Percentiles rank a stretch among this genome's conserved stretches.
These are phyloP conservation scores for Brachynemurus nebulosus DNA, from an alignment of 2,888 invertebrate genomes.

Conservation along the genomic window DNA sequence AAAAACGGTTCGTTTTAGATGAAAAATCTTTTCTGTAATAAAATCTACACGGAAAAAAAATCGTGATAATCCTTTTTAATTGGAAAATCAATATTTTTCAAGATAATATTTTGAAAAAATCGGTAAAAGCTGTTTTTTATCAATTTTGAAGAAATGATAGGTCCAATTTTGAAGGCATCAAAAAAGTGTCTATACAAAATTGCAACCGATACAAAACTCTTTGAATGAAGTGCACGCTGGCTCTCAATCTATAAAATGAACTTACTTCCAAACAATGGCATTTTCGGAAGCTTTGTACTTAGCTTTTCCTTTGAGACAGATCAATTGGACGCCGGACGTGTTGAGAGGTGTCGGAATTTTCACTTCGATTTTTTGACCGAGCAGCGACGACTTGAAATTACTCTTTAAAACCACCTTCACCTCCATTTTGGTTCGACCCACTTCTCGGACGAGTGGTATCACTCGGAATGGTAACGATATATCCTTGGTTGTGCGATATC, in stretches of 20 bases:
- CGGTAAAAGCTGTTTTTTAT: too few species aligned
- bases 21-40: too few species aligned
- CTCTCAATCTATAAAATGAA: slow-evolving; percentile 21
- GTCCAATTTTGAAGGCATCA: too few species aligned
- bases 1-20: too few species aligned
- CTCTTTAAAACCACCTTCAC: slow-evolving; percentile 98
- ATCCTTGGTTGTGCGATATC: slow-evolving; percentile 98
- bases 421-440: slow-evolving; percentile 98
- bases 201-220: too few species aligned
- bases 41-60: too few species aligned
- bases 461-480: slow-evolving; percentile 99
- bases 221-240: too few species aligned
- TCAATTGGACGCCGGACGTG: slow-evolving; percentile 96
- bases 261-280: slow-evolving; percentile 91
- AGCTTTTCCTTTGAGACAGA: slow-evolving; percentile 97
- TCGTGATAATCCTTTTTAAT: too few species aligned
- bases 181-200: too few species aligned
- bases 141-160: too few species aligned
- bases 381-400: slow-evolving; percentile 94
- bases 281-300: slow-evolving; percentile 99
- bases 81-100: too few species aligned
- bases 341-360: slow-evolving; percentile 98
- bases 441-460: slow-evolving; percentile 95
- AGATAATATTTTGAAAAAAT: too few species aligned
- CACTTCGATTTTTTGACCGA: slow-evolving; percentile 99